These are phyloP conservation scores for Microcebus jonahi DNA, from an alignment of 2,113 vertebrate species.

Conservation along the genomic window DNA sequence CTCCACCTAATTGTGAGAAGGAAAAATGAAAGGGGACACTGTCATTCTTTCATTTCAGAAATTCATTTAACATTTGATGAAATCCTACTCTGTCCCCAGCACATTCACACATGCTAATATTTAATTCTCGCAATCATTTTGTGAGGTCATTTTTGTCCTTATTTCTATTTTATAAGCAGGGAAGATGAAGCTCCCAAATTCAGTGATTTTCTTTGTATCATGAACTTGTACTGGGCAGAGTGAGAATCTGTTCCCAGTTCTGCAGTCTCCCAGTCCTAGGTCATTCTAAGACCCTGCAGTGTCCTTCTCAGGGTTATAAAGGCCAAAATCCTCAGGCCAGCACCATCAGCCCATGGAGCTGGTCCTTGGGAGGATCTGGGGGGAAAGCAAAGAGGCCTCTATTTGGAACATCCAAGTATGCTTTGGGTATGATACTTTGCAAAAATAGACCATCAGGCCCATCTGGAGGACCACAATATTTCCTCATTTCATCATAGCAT, in stretches of 20 bases:
- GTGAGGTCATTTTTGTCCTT: background rate
- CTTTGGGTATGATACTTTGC: background rate
- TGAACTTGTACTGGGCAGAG: background rate
- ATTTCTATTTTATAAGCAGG: background rate
- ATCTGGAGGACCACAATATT: background rate
- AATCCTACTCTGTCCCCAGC: background rate
- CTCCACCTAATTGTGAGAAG: background rate
- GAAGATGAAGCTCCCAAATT: background rate
- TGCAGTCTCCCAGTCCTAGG: background rate
- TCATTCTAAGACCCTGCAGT: background rate
- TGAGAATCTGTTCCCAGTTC: background rate
- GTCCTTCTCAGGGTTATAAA: background rate
- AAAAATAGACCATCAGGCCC: background rate
- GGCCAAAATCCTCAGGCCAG: background rate
- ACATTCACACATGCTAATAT: background rate
- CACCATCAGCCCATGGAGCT: background rate
- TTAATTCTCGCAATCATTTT: slow-evolving; percentile 4
- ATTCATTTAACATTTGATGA: background rate
- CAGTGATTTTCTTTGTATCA: background rate
- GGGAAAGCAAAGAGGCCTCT: background rate
- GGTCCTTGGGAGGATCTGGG: background rate
- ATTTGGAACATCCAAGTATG: background rate
- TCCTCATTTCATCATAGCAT: background rate
- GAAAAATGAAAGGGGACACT: background rate
- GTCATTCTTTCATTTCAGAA: background rate